Evolutionary conservation across 2,113 vertebrate species (phyloP), one percentile per base, ranked within the genome.

Genomic region (Ciconia boyciana): DNA sequence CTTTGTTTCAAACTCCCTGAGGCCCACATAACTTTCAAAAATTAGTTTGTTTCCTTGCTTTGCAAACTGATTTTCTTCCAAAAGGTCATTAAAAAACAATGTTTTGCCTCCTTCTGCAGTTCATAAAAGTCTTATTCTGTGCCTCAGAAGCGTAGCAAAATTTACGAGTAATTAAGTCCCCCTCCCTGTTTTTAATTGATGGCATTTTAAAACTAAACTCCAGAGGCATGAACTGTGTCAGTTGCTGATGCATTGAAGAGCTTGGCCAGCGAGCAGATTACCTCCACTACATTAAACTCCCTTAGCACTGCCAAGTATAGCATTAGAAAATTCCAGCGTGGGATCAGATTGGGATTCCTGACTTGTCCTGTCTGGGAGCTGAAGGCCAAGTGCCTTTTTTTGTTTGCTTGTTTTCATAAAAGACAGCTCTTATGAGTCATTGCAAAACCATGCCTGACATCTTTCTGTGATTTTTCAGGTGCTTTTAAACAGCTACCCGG

Each of bases 301-400:
- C 52, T 93, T 62, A 75, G 29, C 39, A 5, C 6, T 96, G 95
- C 96, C 98, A 98, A 98, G 70, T 89, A 49, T 24, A 96, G 87
- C 96, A 97, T 97, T 98, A 97, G 76, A 96, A 97, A 96, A 94
- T 90, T 96, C 90, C 93, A 93, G 44, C 3, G 1, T 55, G 39
- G 52, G 60, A 96, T 55, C 24, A 69, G 60, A 83, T 24, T 62
- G 39, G 66, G 55, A 72, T 68, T 86, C 60, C 57, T 94, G 62
- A 44, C 19, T 72, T 49, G 62, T 92, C 21, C 44, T 10, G 15
- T 80, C 62, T 81, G 58, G 72, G n/a, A 87, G 28, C 48, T 39
- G 76, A 93, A 58, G 66, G 32, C 57, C 43, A 78, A 43, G 46
- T 94, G 39, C 39, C 7, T 62, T 83, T 84, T 70, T 83, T 20